A percentile compares a stretch with the other conserved stretches of the same genome.
phyloP scores from a whole-genome alignment of 2,888 invertebrate genomes.

The Arctia plantaginis region DNA sequence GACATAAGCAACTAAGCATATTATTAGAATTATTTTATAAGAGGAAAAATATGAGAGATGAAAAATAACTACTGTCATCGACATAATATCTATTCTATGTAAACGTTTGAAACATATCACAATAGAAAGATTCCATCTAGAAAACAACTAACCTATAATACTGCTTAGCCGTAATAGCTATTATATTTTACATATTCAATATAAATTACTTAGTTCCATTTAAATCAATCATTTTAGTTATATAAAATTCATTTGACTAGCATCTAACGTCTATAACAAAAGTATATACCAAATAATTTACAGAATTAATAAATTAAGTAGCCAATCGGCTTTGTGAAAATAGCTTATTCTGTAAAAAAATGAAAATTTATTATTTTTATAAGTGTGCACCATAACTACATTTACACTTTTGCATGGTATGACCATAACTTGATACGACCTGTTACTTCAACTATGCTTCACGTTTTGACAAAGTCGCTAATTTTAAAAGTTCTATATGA shows the following conservation, averaged over 20 bases:
- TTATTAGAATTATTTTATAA: constrained; percentile 37
- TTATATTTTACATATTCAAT: constrained; percentile 60
- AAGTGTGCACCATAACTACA: constrained; percentile 8
- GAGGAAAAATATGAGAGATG: constrained; percentile 37
- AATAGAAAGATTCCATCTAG: constrained; percentile 74
- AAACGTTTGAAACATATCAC: constrained; percentile 72
- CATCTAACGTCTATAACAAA: constrained; percentile 73
- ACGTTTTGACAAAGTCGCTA: neutral
- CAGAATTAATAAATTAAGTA: constrained; percentile 24
- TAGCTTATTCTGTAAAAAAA: constrained; percentile 21
- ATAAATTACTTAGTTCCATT: constrained; percentile 69
- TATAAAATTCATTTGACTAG: constrained; percentile 84
- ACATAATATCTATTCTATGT: constrained; percentile 60
- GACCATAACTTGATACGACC: constrained; percentile 1
- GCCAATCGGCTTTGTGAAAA: constrained; percentile 21
- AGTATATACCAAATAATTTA: constrained; percentile 42
- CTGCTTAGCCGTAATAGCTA: constrained; percentile 77
- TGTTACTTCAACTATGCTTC: neutral
- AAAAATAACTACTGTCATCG: constrained; percentile 46
- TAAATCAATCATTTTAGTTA: constrained; percentile 71
- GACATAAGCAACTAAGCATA: constrained; percentile 42
- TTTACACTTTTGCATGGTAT: neutral
- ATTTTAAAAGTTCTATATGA: neutral
- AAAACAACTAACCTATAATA: constrained; percentile 85
- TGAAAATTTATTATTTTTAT: constrained; percentile 23